Base-by-base conservation (phyloP, 1,140 invertebrate genomes). In the Pogonognathellus flavescens region DNA sequence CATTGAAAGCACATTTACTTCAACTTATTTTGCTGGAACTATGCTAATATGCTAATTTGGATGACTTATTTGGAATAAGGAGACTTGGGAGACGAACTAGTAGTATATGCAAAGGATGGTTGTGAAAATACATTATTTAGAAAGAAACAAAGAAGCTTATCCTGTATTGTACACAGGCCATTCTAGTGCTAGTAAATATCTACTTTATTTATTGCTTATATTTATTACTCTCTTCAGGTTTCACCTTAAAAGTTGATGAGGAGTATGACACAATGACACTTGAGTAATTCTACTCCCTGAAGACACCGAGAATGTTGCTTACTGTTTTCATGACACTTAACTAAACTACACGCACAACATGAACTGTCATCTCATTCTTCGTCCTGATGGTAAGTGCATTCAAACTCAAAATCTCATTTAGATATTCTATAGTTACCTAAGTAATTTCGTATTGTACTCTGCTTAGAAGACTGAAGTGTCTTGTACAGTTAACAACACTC, bases 371-470 rank as follows among this genome's bases (percentile, higher is more conserved):
- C n/a, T 57, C 53, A 57, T 57, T 5, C 53, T 14, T 57, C 53
- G n/a, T 57, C n/a, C 53, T n/a, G n/a, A 41, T 3, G 31, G 31
- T 41, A 41, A 41, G 6, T 41, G 6, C 6, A 6, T 10, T n/a
- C n/a, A 57, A 57, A 57, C 53, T 57, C 53, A 57, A 57, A 57
- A n/a, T 57, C 11, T n/a, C 53, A 57, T 57, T 57, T 57, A 14
- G 11, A 13, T 14, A 13, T 57, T 57, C n/a, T 13, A 14, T 57
- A n/a, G n/a, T n/a, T 9, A 57, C 2, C 10, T 57, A 57, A 57
- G 53, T 57, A 14, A 9, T 14, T 13, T 57, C 31, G 6, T 1
- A 41, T 41, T 1, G 6, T 41, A 41, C 31, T 6, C 1, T 3
- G 6, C 31, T 41, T 41, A 41, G 1, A 41, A 41, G 31, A 6